A percentile compares a stretch with the other conserved stretches of the same genome.
Conservation (phyloP, 2,888 invertebrate genomes). For the Phortica magna region DNA sequence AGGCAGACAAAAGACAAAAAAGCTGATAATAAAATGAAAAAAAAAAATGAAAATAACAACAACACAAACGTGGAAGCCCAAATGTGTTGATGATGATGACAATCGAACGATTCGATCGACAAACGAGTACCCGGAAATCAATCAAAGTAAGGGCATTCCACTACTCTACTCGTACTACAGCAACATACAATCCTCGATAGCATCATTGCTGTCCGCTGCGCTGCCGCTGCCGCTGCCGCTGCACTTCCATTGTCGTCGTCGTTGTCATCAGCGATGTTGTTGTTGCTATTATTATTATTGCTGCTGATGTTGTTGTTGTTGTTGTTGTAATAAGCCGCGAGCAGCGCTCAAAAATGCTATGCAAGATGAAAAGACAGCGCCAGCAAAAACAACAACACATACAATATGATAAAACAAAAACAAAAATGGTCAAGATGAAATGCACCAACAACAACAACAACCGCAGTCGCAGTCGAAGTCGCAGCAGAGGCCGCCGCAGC, state of each 20-base stretch:
- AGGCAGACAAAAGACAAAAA: neutral
- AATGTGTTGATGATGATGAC: slow-evolving; percentile 31
- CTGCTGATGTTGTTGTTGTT: slow-evolving; percentile 31
- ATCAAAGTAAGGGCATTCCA: slow-evolving; percentile 72
- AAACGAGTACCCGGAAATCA: slow-evolving; percentile 70
- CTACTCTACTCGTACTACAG: slow-evolving; percentile 47
- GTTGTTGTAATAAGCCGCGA: slow-evolving; percentile 45
- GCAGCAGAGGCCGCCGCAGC: slow-evolving; percentile 32
- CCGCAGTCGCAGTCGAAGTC: slow-evolving; percentile 27
- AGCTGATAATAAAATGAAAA: slow-evolving; percentile 6
- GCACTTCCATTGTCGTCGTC: slow-evolving; percentile 11
- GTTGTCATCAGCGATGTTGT: slow-evolving; percentile 37
- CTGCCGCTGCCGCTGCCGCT: neutral
- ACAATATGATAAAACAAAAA: neutral
- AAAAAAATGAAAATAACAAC: slow-evolving; percentile 18
- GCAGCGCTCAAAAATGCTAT: slow-evolving; percentile 35
- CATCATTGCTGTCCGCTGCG: slow-evolving; percentile 24
- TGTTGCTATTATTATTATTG: neutral
- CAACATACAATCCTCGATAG: slow-evolving; percentile 38
- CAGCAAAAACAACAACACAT: slow-evolving; percentile 27
- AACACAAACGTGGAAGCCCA: slow-evolving; percentile 28
- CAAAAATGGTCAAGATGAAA: slow-evolving; percentile 19
- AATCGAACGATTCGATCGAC: slow-evolving; percentile 45
- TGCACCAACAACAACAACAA: neutral
- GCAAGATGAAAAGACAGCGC: slow-evolving; percentile 47